Conservation (phyloP, 2,888 invertebrate species). For the Andrena bicolor region DNA sequence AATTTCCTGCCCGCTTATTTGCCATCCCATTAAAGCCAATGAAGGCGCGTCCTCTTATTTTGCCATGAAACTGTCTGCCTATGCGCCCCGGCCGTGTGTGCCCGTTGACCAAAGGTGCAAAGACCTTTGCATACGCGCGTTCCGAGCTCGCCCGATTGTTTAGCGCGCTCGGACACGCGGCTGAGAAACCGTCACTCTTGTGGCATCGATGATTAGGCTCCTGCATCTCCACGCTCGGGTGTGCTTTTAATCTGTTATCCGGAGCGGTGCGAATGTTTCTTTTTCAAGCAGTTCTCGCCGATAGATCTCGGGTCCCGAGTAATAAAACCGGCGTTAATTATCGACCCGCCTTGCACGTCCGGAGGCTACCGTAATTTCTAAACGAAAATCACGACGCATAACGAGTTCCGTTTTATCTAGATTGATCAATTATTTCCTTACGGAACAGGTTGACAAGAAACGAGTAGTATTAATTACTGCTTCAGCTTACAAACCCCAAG, state of each 20-base stretch:
- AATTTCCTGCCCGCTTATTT: slow-evolving; percentile 80
- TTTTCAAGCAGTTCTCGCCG: neutral
- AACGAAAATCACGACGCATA: neutral
- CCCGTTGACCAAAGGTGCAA: slow-evolving; percentile 49
- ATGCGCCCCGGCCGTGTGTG: slow-evolving; percentile 29
- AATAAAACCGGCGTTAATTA: neutral
- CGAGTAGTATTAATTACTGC: neutral
- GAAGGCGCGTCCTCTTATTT: slow-evolving; percentile 70
- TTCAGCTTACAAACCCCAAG: neutral
- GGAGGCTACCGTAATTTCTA: neutral
- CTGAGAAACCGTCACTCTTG: neutral
- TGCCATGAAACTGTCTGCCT: slow-evolving; percentile 70
- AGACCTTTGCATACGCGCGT: slow-evolving; percentile 47
- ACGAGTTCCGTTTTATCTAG: neutral
- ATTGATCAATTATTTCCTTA: neutral
- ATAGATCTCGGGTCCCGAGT: neutral
- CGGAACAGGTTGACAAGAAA: neutral
- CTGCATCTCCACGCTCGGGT: neutral
- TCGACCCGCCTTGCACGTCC: neutral
- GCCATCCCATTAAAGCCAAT: slow-evolving; percentile 79
- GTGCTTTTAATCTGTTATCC: neutral
- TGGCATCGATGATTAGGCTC: neutral
- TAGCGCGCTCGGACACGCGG: neutral
- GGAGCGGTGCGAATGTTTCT: neutral
- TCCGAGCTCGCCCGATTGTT: slow-evolving; percentile 18